These are phyloP conservation scores for Numenius phaeopus DNA, from an alignment of 2,797 vertebrate genomes.

Conservation along the genomic window DNA sequence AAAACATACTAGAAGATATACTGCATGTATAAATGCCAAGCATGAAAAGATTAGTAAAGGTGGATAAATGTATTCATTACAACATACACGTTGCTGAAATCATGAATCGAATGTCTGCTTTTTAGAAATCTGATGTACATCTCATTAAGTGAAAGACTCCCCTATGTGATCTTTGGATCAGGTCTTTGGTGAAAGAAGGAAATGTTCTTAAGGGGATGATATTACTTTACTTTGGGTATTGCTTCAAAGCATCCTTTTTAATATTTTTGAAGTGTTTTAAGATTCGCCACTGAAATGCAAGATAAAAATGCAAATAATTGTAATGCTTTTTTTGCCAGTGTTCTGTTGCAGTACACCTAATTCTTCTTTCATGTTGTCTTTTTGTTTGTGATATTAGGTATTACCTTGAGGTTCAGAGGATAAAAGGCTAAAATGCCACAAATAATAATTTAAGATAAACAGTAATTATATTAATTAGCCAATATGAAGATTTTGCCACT, in stretches of 20 bases:
- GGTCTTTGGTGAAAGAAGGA: not conserved
- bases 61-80: not conserved
- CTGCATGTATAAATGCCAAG: not conserved
- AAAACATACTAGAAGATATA: not conserved
- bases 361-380: not conserved
- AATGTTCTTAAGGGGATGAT: not conserved
- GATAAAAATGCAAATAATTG: not conserved
- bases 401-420: not conserved
- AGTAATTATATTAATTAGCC: not conserved
- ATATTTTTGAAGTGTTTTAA: not conserved
- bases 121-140: not conserved
- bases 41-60: not conserved
- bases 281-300: not conserved
- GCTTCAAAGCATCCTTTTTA: not conserved
- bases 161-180: not conserved
- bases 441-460: not conserved
- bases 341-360: not conserved
- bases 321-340: not conserved
- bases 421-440: not conserved
- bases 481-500: not conserved
- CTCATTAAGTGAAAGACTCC: not conserved
- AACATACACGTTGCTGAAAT: not conserved
- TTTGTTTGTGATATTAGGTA: not conserved
- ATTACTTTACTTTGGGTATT: not conserved
- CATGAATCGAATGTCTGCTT: not conserved